These are phyloP conservation scores for Phrynocephalus vlangalii DNA, from an alignment of 2,797 vertebrate genomes.

Conservation along the genomic window DNA sequence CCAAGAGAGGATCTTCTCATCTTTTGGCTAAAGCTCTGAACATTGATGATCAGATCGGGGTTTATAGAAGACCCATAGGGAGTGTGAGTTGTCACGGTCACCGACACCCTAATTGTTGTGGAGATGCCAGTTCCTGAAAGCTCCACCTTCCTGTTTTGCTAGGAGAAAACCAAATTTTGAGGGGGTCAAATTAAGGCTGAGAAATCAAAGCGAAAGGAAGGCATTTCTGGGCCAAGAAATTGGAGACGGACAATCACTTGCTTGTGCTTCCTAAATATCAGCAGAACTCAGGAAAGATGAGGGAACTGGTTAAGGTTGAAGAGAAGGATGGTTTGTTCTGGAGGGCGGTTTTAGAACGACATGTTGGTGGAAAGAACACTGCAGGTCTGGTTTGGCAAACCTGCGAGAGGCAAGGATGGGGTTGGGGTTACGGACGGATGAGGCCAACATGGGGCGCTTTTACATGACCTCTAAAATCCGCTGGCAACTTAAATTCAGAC, in stretches of 20 bases:
- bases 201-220: not conserved
- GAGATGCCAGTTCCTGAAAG: not conserved
- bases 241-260: fast-evolving
- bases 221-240: slow-evolving; percentile 10
- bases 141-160: not conserved
- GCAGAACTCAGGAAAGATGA: not conserved
- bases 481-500: too few relatives aligned
- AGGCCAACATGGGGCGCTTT: not conserved
- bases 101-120: too few relatives aligned
- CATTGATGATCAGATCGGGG: not conserved
- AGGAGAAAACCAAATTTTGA: too few relatives aligned
- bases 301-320: not conserved
- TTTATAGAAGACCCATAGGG: too few relatives aligned
- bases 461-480: too few relatives aligned
- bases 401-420: not conserved
- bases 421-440: not conserved
- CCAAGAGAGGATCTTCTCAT: not conserved
- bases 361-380: not conserved
- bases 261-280: not conserved
- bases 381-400: slow-evolving; percentile 1
- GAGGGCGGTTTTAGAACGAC: slow-evolving; percentile 12
- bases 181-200: too few relatives aligned
- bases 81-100: too few relatives aligned
- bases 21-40: not conserved
- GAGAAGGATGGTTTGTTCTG: not conserved